Conservation (phyloP, 2,888 invertebrate species). For the Allophyes oxyacanthae region DNA sequence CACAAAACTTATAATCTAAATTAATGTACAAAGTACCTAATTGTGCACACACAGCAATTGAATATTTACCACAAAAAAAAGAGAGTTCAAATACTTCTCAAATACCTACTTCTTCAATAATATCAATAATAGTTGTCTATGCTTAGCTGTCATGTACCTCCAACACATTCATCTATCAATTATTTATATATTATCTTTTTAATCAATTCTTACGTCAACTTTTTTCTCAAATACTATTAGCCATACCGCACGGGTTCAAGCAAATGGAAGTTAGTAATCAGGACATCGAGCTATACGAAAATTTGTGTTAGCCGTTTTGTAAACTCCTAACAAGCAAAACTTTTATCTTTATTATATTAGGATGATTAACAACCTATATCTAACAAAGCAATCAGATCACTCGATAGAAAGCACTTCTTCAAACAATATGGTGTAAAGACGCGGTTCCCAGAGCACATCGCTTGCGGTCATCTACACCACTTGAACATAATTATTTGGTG, state of each 20-base stretch:
- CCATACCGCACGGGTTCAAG: background rate
- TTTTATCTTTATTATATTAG: background rate
- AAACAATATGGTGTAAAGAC: slow-evolving; percentile 51
- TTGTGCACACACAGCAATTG: too few relatives aligned
- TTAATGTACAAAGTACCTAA: too few relatives aligned
- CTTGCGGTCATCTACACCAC: slow-evolving; percentile 60
- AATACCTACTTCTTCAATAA: too few relatives aligned
- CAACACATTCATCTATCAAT: slow-evolving; percentile 18
- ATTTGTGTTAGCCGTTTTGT: background rate
- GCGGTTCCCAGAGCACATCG: slow-evolving; percentile 53
- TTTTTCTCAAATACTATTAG: slow-evolving; percentile 1
- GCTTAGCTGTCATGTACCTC: slow-evolving; percentile 7
- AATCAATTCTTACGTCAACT: background rate
- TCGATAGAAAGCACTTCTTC: slow-evolving; percentile 37
- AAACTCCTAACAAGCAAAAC: background rate
- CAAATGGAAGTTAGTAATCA: background rate
- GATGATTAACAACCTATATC: slow-evolving; percentile 9
- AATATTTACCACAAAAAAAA: too few relatives aligned
- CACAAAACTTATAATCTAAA: too few relatives aligned
- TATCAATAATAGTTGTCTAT: background rate
- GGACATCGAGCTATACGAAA: background rate
- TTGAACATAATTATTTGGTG: slow-evolving; percentile 71
- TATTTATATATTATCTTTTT: background rate
- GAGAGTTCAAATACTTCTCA: too few relatives aligned
- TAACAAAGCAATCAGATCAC: slow-evolving; percentile 45